phyloP scores from a whole-genome alignment of 1,140 invertebrate genomes.

The Hylyphantes graminicola region DNA sequence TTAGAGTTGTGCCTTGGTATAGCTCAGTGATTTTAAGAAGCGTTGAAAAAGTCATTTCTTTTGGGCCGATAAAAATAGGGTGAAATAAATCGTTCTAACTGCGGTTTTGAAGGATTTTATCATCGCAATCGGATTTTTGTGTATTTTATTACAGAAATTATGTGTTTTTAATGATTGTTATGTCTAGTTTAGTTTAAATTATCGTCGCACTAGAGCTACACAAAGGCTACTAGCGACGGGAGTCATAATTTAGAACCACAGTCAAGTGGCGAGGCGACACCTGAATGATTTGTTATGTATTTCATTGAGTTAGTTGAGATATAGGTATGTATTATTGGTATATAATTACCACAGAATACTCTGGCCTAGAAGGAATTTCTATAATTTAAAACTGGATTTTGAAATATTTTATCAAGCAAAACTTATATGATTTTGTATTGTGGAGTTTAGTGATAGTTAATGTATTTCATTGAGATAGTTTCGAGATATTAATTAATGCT shows the following conservation, averaged over 20 bases:
- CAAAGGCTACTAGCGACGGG: too few species aligned
- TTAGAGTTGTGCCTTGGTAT: conserved; percentile 39
- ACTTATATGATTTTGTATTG: not conserved
- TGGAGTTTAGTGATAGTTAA: not conserved
- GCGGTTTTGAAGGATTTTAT: conserved; percentile 16
- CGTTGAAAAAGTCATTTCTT: conserved; percentile 28
- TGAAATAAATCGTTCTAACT: conserved; percentile 25
- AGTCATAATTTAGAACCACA: too few species aligned
- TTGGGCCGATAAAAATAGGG: conserved; percentile 8
- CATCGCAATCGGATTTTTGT: not conserved
- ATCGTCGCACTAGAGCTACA: too few species aligned
- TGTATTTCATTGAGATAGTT: not conserved
- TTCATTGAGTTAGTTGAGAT: too few species aligned
- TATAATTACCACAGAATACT: not conserved
- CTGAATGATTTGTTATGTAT: not conserved
- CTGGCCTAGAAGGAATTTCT: not conserved
- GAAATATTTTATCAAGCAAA: not conserved
- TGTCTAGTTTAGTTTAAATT: too few species aligned
- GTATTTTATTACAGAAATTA: not conserved
- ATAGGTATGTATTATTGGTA: not conserved
- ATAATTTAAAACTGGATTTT: not conserved
- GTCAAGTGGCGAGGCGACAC: too few species aligned
- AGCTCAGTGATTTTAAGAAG: conserved; percentile 46
- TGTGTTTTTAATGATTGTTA: not conserved
- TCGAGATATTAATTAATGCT: not conserved